Conservation (phyloP, 2,797 vertebrate genomes). For the Sebastes cheni region DNA sequence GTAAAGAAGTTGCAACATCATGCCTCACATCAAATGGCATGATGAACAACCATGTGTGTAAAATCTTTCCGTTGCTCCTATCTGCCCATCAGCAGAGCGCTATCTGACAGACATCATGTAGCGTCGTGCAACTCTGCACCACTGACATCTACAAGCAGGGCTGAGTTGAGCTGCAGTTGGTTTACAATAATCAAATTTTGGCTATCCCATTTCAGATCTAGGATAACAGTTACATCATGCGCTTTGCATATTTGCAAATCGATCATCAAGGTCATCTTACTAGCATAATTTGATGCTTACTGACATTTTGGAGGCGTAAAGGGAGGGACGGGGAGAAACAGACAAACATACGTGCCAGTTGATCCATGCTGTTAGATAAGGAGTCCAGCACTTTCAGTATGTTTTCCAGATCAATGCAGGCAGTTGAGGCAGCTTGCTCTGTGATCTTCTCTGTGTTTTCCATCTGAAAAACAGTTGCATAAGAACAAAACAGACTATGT, state of each 20-base stretch:
- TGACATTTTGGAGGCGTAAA: conserved; percentile 11
- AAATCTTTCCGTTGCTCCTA: conserved; percentile 64
- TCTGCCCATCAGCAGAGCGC: conserved; percentile 45
- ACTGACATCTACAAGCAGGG: conserved; percentile 33
- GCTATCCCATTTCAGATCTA: conserved; percentile 54
- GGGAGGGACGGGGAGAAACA: neutral
- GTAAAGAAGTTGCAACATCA: conserved; percentile 33
- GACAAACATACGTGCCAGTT: conserved; percentile 72
- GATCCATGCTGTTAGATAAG: conserved; percentile 65
- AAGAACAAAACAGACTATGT: neutral
- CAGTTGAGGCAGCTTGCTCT: neutral
- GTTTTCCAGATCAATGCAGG: conserved; percentile 56
- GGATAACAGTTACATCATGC: conserved; percentile 31
- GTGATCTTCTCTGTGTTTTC: conserved; percentile 51
- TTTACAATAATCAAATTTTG: conserved; percentile 27
- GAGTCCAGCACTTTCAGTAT: conserved; percentile 70
- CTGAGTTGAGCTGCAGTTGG: conserved; percentile 45
- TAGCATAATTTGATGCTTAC: conserved; percentile 9
- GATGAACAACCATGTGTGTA: conserved; percentile 32
- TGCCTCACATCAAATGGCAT: conserved; percentile 27
- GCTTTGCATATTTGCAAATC: conserved; percentile 72
- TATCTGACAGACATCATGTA: conserved; percentile 49
- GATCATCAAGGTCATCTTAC: conserved; percentile 16
- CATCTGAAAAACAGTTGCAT: conserved; percentile 68
- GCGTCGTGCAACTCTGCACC: conserved; percentile 37